Percentiles rank a stretch among this genome's conserved stretches.
Evolutionary conservation across 2,113 vertebrate genomes (phyloP).

Genomic region (Mohoua ochrocephala): DNA sequence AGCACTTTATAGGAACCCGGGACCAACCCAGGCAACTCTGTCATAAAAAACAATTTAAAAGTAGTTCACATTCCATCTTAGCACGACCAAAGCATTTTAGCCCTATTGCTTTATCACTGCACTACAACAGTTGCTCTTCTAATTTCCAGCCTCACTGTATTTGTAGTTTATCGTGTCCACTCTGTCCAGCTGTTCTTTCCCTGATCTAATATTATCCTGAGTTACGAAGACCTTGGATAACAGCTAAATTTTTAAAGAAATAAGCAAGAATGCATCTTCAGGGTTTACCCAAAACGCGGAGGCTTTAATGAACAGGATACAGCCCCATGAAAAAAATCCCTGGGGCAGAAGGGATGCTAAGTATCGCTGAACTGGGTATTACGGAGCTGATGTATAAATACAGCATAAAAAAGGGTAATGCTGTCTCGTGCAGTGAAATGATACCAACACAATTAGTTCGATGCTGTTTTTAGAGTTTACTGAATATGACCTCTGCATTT

Average conservation of each 20-base stretch:
- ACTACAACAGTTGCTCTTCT: not conserved
- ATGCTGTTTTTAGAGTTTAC: conserved; percentile 68
- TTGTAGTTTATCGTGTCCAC: not conserved
- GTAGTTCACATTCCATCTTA: not conserved
- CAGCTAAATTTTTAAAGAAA: not conserved
- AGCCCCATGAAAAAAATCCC: not conserved
- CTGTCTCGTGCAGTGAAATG: conserved; percentile 26
- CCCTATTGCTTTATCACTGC: not conserved
- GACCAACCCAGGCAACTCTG: not conserved
- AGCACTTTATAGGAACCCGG: not conserved
- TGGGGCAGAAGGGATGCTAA: not conserved
- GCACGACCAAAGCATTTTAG: not conserved
- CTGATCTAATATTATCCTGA: not conserved
- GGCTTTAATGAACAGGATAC: not conserved
- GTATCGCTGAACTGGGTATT: not conserved
- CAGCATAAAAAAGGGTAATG: conserved; percentile 20
- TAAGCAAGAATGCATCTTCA: not conserved
- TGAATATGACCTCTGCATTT: conserved; percentile 64
- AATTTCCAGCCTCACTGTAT: not conserved
- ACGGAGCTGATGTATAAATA: not conserved
- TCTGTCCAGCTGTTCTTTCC: not conserved
- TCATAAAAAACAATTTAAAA: not conserved
- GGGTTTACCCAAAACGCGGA: not conserved
- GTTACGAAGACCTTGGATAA: not conserved
- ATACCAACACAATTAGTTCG: conserved; percentile 67